Conservation (phyloP, 1,140 invertebrate genomes). For the Eumaeus atala region DNA sequence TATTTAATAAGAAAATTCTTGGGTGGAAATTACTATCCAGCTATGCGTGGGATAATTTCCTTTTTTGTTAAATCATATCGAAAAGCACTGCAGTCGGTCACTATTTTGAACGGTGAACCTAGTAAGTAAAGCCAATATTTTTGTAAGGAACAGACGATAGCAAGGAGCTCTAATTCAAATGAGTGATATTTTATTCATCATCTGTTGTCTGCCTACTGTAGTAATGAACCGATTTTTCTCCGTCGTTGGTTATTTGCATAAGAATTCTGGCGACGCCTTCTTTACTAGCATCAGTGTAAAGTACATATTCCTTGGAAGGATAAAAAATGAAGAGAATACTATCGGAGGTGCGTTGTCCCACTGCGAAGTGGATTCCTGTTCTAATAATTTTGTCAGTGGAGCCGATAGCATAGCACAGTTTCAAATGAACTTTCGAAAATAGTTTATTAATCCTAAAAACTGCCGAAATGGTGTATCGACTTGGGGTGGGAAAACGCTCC, state of each 20-base stretch:
- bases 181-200: slow-evolving; percentile 16
- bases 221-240: slow-evolving; percentile 28
- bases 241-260: slow-evolving; percentile 22
- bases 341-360: slow-evolving; percentile 15
- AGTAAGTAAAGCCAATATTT: slow-evolving; percentile 29
- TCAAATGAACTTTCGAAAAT: too few species aligned
- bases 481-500: too few species aligned
- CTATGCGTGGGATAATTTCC: slow-evolving; percentile 29
- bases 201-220: slow-evolving; percentile 15
- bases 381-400: slow-evolving; percentile 35
- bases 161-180: slow-evolving; percentile 35
- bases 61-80: slow-evolving; percentile 28
- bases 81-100: slow-evolving; percentile 36
- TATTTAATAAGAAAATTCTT: slow-evolving; percentile 37
- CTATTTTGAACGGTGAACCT: slow-evolving; percentile 22
- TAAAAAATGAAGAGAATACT: background rate
- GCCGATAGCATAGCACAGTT: slow-evolving; percentile 18
- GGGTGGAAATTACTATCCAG: slow-evolving; percentile 28
- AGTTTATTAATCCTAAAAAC: too few species aligned
- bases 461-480: too few species aligned
- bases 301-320: slow-evolving; percentile 14
- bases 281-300: slow-evolving; percentile 26
- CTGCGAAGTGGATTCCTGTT: slow-evolving; percentile 29
- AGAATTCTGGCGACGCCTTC: slow-evolving; percentile 26
- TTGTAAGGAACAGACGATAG: slow-evolving; percentile 30